Conservation (phyloP, 2,888 invertebrate genomes). For the Steromphala cineraria region DNA sequence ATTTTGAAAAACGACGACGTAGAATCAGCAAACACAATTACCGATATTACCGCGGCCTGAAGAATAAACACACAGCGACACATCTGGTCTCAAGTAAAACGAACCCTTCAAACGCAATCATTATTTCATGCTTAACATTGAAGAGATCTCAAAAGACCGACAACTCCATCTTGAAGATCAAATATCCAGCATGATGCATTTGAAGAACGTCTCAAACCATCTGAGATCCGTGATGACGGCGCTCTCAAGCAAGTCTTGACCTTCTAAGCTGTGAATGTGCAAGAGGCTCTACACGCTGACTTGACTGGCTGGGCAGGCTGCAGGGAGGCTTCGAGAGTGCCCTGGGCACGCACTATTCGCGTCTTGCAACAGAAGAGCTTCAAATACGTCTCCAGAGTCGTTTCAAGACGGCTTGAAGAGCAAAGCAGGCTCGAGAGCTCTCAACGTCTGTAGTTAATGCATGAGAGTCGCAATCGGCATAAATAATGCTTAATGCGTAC, state of each 20-base stretch:
- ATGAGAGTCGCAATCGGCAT: constrained; percentile 17
- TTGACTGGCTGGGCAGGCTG: not conserved
- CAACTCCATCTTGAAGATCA: constrained; percentile 15
- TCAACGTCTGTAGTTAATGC: constrained; percentile 1
- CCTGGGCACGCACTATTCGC: not conserved
- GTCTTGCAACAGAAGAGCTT: constrained; percentile 5
- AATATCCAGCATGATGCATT: constrained; percentile 3
- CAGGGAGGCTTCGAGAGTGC: not conserved
- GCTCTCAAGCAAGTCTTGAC: constrained; percentile 1
- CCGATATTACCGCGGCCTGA: too few species aligned
- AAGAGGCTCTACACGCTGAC: not conserved
- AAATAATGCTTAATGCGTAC: constrained; percentile 7
- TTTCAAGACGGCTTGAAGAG: constrained; percentile 6
- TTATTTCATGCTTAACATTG: constrained; percentile 2
- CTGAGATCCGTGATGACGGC: not conserved
- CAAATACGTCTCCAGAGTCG: not conserved
- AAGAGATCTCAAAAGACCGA: constrained; percentile 6
- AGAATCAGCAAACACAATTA: too few species aligned
- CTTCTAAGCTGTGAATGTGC: not conserved
- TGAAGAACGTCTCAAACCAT: constrained; percentile 10
- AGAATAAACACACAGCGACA: not conserved
- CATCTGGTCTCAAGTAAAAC: constrained; percentile 9
- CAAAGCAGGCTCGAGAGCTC: not conserved
- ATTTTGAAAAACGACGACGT: too few species aligned
- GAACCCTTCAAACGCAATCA: constrained; percentile 17